Evolutionary conservation across 1,140 invertebrate genomes (phyloP).

Genomic region (Drosophila subobscura): DNA sequence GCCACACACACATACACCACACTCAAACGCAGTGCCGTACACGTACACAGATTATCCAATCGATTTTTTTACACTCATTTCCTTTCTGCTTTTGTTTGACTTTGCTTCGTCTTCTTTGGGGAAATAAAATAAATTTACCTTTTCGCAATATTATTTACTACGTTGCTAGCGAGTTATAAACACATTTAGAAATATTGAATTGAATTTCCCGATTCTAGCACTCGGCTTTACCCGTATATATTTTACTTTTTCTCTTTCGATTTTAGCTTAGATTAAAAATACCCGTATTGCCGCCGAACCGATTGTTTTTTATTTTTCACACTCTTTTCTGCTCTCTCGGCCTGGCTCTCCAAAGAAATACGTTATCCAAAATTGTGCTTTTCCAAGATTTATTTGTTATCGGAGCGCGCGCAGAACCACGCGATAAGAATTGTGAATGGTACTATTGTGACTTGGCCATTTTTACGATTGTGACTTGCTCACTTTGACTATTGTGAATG

Average conservation of each 20-base stretch:
- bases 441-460: neutral
- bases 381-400: neutral
- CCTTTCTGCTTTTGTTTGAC: conserved; percentile 45
- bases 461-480: no score
- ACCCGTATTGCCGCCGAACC: conserved; percentile 77
- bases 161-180: conserved; percentile 55
- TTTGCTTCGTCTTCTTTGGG: conserved; percentile 34
- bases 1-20: conserved; percentile 33
- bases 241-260: conserved; percentile 20
- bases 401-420: conserved; percentile 1
- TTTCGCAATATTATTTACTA: conserved; percentile 61
- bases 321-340: neutral
- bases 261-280: conserved; percentile 74
- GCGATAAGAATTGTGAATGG: neutral
- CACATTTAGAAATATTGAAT: conserved; percentile 68
- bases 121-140: conserved; percentile 57
- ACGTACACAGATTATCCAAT: conserved; percentile 74
- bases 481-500: no score
- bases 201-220: conserved; percentile 59
- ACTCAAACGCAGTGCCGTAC: conserved; percentile 33
- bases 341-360: conserved; percentile 1
- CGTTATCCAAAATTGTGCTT: conserved; percentile 8
- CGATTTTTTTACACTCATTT: conserved; percentile 68
- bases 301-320: conserved; percentile 25
- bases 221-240: conserved; percentile 54